Evolutionary conservation across 2,888 invertebrate species (phyloP), one percentile per base, ranked within the genome.

Genomic region (Helobdella robusta): DNA sequence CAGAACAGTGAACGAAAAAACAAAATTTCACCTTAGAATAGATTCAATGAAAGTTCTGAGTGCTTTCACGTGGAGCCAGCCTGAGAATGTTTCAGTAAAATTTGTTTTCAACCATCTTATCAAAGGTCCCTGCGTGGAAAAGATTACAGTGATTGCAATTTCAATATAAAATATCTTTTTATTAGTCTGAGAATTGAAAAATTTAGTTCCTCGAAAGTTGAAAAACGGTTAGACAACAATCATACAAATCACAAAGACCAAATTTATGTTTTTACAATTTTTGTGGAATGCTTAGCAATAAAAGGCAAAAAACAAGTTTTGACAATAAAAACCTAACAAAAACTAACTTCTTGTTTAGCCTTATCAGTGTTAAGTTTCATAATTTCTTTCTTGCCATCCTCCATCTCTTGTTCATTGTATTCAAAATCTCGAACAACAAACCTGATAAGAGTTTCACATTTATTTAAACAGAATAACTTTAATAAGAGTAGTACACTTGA

Each of bases 61-160:
- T 23, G 97, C 97, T 82, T 98, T 98, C 0, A 98, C 93, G 80
- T 99, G 98, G 73, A 97, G 89, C 91, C 95, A 92, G 71, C 97
- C 97, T 78, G 93, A 91, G 84, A 98, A 98, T 73, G 92, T 89
- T 83, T 98, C 98, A 72, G 95, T 94, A 83, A 99, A 98, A 83
- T 99, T 98, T 70, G 98, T 94, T 83, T 97, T 97, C 79, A 98
- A 81, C 97, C 98, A 99, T 79, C 95, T 85, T 68, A 98, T 62
- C 48, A 62, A 44, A 18, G 62, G 62, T 23, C 62, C 62, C 62
- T 62, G 50, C 25, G n/a, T 5, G 36, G 3, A 59, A 35, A 28
- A n/a, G 5, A 36, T 28, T 5, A 20, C 35, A 35, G n/a, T 59
- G 5, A 35, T 52, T 15, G 35, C 8, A 59, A 59, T 18, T 30